These are phyloP conservation scores for Cylloceria caligata DNA, from an alignment of 2,888 invertebrate species.

Conservation along the genomic window DNA sequence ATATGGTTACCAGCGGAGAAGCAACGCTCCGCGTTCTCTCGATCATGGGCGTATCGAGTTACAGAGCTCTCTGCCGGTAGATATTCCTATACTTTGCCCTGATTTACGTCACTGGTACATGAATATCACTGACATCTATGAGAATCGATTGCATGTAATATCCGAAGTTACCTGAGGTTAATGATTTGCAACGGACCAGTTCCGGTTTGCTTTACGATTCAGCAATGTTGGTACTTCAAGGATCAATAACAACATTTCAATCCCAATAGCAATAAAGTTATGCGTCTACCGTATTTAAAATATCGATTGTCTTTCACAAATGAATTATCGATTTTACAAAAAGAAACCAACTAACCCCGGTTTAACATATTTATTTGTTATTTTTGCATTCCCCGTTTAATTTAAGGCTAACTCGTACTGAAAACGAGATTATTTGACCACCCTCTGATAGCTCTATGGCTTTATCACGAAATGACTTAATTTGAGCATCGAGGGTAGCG, in stretches of 20 bases:
- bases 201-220: neutral
- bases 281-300: neutral
- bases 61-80: neutral
- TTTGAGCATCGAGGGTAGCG: neutral
- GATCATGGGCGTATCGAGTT: slow-evolving; percentile 47
- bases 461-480: neutral
- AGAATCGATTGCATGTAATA: neutral
- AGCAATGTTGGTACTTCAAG: neutral
- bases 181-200: neutral
- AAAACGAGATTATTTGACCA: neutral
- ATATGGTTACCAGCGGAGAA: slow-evolving; percentile 52
- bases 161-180: neutral
- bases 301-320: neutral
- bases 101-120: neutral
- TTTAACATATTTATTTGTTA: neutral
- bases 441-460: neutral
- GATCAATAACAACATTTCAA: neutral
- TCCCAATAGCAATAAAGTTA: no score
- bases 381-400: neutral
- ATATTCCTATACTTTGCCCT: neutral
- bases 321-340: neutral
- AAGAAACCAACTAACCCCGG: no score
- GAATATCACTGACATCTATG: neutral
- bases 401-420: neutral
- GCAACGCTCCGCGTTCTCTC: slow-evolving; percentile 40